Evolutionary conservation across 2,888 invertebrate species (phyloP).

Genomic region (Ennomos erosarius): DNA sequence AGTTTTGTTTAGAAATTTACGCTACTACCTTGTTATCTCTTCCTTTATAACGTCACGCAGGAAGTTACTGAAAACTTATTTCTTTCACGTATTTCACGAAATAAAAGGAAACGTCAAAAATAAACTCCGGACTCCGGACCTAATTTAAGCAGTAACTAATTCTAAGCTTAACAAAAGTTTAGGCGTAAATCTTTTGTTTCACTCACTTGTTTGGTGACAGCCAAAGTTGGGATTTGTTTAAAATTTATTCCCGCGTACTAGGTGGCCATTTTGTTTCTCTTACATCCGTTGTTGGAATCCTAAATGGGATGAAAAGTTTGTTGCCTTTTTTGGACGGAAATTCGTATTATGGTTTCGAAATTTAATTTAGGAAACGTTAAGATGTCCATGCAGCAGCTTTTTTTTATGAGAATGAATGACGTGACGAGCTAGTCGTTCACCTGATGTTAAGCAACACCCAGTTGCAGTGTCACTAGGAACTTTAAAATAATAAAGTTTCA

Average conservation of each 20-base stretch:
- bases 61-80: slow-evolving; percentile 24
- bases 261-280: slow-evolving; percentile 69
- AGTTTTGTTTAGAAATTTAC: not conserved
- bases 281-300: slow-evolving; percentile 78
- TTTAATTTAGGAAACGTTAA: slow-evolving; percentile 43
- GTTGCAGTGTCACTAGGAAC: too few species aligned
- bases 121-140: slow-evolving; percentile 32
- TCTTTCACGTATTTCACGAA: slow-evolving; percentile 32
- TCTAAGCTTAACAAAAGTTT: slow-evolving; percentile 69
- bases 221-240: slow-evolving; percentile 75
- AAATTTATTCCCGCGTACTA: slow-evolving; percentile 70
- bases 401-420: too few species aligned
- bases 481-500: too few species aligned
- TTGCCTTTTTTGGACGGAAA: slow-evolving; percentile 51
- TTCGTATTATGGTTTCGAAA: slow-evolving; percentile 54
- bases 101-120: slow-evolving; percentile 33
- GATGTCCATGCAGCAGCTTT: not conserved
- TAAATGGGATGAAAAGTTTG: slow-evolving; percentile 66
- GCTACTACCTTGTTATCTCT: slow-evolving; percentile 25
- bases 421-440: too few species aligned
- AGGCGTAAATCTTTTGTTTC: slow-evolving; percentile 79
- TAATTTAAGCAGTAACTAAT: slow-evolving; percentile 65
- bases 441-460: too few species aligned
- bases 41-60: slow-evolving; percentile 20
- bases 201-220: slow-evolving; percentile 71